Percentiles rank a stretch among this genome's conserved stretches.
Evolutionary conservation across 2,888 invertebrate genomes (phyloP).

Genomic region (Pseudoips prasinana): DNA sequence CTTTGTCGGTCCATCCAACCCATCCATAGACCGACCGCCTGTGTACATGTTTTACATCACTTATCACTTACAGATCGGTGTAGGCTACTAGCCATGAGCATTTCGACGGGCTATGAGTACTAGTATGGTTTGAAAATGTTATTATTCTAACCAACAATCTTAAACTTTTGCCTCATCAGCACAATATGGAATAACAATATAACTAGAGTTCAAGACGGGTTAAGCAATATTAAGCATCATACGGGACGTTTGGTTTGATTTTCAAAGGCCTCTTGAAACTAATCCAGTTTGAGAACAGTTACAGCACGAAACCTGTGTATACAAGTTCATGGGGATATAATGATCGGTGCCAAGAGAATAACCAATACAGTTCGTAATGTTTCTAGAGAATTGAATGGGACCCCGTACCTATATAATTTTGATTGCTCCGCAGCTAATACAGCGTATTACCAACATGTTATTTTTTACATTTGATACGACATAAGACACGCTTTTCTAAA

Average conservation of each 20-base stretch:
- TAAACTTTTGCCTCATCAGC: constrained; percentile 1
- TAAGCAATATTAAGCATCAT: constrained; percentile 30
- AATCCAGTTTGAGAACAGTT: constrained; percentile 49
- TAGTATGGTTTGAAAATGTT: too few relatives aligned
- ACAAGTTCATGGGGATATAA: constrained; percentile 41
- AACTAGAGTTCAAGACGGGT: constrained; percentile 25
- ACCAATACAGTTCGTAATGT: constrained; percentile 38
- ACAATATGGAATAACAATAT: constrained; percentile 11
- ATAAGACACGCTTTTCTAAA: too few relatives aligned
- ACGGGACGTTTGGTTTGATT: constrained; percentile 39
- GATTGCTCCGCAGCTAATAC: constrained; percentile 4
- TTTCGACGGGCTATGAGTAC: too few relatives aligned
- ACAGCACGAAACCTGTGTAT: constrained; percentile 47
- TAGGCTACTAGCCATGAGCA: too few relatives aligned
- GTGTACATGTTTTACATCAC: too few relatives aligned
- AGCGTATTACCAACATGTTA: too few relatives aligned
- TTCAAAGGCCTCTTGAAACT: constrained; percentile 44
- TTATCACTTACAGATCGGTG: too few relatives aligned
- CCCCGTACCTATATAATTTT: constrained; percentile 34
- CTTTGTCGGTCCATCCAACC: too few relatives aligned
- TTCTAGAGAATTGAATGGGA: constrained; percentile 23
- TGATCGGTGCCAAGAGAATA: constrained; percentile 38
- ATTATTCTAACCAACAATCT: constrained; percentile 1
- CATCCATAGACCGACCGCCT: too few relatives aligned
- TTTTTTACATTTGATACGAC: too few relatives aligned